Evolutionary conservation across 2,113 vertebrate species (phyloP).

Genomic region (Pelecanoides urinatrix): DNA sequence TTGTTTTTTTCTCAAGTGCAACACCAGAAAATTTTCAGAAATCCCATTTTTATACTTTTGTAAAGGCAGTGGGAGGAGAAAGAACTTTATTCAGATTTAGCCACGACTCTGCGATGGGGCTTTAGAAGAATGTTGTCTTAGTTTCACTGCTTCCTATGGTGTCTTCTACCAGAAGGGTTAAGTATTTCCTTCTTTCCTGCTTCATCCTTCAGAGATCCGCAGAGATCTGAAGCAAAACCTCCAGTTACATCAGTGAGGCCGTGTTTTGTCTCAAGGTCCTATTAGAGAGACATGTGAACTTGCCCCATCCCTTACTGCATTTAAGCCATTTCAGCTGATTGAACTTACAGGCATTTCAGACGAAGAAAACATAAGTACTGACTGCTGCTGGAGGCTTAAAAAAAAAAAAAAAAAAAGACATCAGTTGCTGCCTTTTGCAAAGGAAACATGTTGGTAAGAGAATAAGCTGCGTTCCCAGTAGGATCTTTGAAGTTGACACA

Average conservation of each 20-base stretch:
- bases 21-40: neutral
- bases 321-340: constrained; percentile 4
- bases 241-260: neutral
- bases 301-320: neutral
- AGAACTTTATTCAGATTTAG: neutral
- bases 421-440: constrained; percentile 22
- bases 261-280: neutral
- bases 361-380: neutral
- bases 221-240: neutral
- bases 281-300: neutral
- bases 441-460: neutral
- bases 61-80: neutral
- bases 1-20: neutral
- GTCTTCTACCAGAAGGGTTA: neutral
- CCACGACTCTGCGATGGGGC: neutral
- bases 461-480: constrained; percentile 42
- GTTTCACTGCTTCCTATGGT: neutral
- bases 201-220: neutral
- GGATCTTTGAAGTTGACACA: constrained; percentile 46
- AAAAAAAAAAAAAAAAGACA: neutral
- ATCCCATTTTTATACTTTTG: neutral
- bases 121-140: neutral
- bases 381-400: neutral
- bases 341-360: neutral
- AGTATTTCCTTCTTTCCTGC: neutral